phyloP scores from a whole-genome alignment of 2,888 invertebrate genomes.

The Pseudoips prasinana region DNA sequence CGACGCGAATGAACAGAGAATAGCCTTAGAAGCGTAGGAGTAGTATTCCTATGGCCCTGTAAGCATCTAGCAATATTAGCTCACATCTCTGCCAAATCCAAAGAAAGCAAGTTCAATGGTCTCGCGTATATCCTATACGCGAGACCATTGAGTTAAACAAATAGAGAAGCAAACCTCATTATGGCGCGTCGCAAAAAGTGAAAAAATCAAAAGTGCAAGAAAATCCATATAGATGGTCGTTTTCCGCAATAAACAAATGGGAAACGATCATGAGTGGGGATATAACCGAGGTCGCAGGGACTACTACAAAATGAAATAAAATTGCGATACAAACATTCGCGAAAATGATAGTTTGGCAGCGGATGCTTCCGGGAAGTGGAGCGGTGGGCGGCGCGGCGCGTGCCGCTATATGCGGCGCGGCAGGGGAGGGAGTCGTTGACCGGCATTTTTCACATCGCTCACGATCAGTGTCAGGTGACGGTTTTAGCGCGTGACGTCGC shows the following conservation, averaged over 20 bases:
- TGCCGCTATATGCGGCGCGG: slow-evolving; percentile 26
- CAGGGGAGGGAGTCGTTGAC: slow-evolving; percentile 42
- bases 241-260: slow-evolving; percentile 1
- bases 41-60: too few relatives aligned
- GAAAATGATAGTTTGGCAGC: slow-evolving; percentile 40
- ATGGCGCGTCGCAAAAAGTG: too few relatives aligned
- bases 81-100: too few relatives aligned
- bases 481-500: slow-evolving; percentile 33
- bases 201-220: too few relatives aligned
- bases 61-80: too few relatives aligned
- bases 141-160: too few relatives aligned
- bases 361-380: slow-evolving; percentile 41
- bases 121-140: too few relatives aligned
- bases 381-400: slow-evolving; percentile 24
- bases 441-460: slow-evolving; percentile 37
- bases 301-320: slow-evolving; percentile 20
- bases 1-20: too few relatives aligned
- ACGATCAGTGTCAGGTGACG: slow-evolving; percentile 39
- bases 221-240: too few relatives aligned
- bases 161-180: too few relatives aligned
- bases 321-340: slow-evolving; percentile 29
- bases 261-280: not conserved
- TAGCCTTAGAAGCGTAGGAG: too few relatives aligned
- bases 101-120: too few relatives aligned
- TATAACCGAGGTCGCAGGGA: slow-evolving; percentile 7